Conservation (phyloP, 2,113 vertebrate genomes). For the Hystrix brachyura region DNA sequence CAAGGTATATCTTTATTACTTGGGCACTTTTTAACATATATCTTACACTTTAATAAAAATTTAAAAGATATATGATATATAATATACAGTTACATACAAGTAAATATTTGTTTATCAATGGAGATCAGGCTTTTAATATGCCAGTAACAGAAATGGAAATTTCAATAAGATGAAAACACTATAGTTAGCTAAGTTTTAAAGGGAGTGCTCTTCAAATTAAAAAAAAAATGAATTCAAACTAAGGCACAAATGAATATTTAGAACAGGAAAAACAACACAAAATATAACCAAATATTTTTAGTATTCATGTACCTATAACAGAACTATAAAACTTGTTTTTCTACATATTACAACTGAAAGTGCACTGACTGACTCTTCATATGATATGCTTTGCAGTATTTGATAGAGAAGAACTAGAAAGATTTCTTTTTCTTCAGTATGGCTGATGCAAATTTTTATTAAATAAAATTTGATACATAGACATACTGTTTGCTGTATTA, state of each 20-base stretch:
- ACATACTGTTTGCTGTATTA: background rate
- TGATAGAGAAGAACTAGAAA: background rate
- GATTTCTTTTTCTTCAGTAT: background rate
- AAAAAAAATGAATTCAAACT: background rate
- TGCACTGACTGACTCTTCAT: background rate
- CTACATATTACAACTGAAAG: background rate
- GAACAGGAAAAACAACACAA: background rate
- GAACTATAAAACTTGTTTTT: slow-evolving; percentile 22
- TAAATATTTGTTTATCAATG: background rate
- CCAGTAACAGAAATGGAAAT: background rate
- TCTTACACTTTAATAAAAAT: background rate
- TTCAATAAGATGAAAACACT: background rate
- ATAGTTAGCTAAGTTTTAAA: background rate
- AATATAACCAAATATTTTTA: background rate
- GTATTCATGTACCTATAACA: background rate
- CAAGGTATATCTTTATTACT: background rate
- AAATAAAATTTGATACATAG: background rate
- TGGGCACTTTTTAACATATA: background rate
- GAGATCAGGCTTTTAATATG: background rate
- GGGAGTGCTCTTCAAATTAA: background rate
- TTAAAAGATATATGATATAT: background rate
- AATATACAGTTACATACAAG: background rate
- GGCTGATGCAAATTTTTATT: background rate
- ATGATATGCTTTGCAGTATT: background rate
- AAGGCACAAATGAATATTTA: slow-evolving; percentile 10